These are phyloP conservation scores for Cuculus canorus DNA, from an alignment of 2,797 vertebrate species.

Conservation along the genomic window DNA sequence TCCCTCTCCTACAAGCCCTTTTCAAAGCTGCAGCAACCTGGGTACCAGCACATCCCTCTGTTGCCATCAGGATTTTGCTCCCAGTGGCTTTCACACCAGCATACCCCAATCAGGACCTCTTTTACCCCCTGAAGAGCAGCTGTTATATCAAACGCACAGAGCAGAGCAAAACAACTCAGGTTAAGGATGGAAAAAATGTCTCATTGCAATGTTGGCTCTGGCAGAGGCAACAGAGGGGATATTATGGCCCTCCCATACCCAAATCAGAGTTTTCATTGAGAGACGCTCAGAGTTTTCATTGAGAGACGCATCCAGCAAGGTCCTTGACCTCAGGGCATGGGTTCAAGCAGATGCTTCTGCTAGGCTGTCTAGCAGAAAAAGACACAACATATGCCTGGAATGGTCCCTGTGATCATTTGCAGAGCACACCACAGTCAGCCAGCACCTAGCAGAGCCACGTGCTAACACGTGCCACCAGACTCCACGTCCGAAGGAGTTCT, in stretches of 20 bases:
- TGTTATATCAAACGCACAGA: neutral
- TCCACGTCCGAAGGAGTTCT: rapidly evolving
- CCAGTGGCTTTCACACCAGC: neutral
- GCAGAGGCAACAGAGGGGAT: neutral
- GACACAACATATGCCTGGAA: rapidly evolving
- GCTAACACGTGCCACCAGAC: neutral
- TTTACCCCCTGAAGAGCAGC: neutral
- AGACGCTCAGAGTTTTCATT: neutral
- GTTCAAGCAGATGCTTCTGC: neutral
- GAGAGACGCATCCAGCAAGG: neutral
- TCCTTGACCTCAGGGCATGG: rapidly evolving
- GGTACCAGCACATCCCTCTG: neutral
- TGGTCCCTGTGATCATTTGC: neutral
- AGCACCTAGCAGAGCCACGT: neutral
- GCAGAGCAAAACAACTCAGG: neutral
- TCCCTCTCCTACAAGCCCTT: neutral
- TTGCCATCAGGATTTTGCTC: neutral
- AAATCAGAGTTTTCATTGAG: neutral
- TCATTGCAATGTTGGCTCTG: neutral
- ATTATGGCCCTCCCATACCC: neutral
- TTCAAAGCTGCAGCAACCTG: neutral
- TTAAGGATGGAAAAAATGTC: neutral
- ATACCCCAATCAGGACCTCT: neutral
- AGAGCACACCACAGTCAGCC: too few species aligned
- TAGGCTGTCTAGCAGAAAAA: neutral